Base-by-base conservation (phyloP, 2,888 invertebrate genomes). In the Caenorhabditis imperialis region DNA sequence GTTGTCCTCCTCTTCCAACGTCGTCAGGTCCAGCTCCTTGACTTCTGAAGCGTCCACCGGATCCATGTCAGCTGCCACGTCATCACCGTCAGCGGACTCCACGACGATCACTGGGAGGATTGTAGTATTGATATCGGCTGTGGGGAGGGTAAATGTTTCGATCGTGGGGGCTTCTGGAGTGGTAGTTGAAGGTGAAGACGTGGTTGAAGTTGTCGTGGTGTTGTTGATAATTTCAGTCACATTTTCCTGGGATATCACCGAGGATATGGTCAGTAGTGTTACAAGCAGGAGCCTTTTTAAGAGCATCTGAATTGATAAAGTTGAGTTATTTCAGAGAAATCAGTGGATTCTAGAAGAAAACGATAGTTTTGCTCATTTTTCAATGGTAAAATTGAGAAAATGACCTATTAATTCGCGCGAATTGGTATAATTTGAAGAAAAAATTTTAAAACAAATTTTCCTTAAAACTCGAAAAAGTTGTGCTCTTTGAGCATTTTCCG, bases 181-280 rank as follows among this genome's bases (percentile, higher is more conserved):
- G n/a, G n/a, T n/a, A n/a, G n/a, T 12, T 45, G 10, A 10, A 10
- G 44, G 10, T 22, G 44, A 16, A 22, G 47, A 27, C n/a, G 25
- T 47, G 2, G 27, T 23, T n/a, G 12, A 4, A 45, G 3, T 27
- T 2, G 8, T 47, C 14, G 25, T 27, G 1, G 47, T 25, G 14
- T 8, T 27, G 25, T n/a, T 47, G n/a, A n/a, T n/a, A n/a, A n/a
- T n/a, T n/a, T n/a, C n/a, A n/a, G 47, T 16, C 40, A 40, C 27
- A 47, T 47, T 47, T 27, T 27, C 33, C 20, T 20, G 48, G 48
- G 10, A 5, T 12, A 33, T 30, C 12, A 22, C 18, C 8, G 7
- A 7, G 40, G 20, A 16, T 16, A 53, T 30, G 3, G 62, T 62
- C 47, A 62, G 62, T 54, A 62, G 45, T 12, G 53, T 53, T 53